Percentiles rank a stretch among this genome's conserved stretches.
These are phyloP conservation scores for Tympanuchus pallidicinctus DNA, from an alignment of 2,113 vertebrate genomes.

Conservation along the genomic window DNA sequence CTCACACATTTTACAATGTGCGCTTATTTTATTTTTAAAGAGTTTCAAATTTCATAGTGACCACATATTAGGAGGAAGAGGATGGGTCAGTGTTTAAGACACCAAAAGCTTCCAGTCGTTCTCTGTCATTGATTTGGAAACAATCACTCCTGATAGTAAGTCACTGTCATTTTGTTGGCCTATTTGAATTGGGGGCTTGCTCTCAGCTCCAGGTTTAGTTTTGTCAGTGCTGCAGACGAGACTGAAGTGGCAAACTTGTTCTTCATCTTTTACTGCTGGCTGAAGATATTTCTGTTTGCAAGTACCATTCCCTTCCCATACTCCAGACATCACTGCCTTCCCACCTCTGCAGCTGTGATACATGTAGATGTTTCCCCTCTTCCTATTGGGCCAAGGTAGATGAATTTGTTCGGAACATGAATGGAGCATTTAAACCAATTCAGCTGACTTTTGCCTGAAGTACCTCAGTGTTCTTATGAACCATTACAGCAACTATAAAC, in stretches of 20 bases:
- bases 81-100: neutral
- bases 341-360: neutral
- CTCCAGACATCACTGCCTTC: fast-evolving
- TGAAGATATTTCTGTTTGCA: neutral
- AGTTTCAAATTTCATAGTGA: neutral
- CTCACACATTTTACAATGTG: neutral
- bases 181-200: neutral
- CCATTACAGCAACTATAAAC: neutral
- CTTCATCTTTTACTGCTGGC: neutral
- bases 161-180: neutral
- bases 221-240: neutral
- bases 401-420: neutral
- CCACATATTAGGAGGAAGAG: neutral
- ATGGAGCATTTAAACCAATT: neutral
- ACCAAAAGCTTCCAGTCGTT: neutral
- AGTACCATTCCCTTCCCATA: neutral
- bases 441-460: neutral
- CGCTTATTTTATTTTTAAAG: neutral
- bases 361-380: fast-evolving
- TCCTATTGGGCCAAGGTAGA: neutral
- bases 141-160: neutral
- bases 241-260: neutral
- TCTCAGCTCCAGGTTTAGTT: neutral
- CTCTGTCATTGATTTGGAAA: neutral
- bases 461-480: neutral